These are phyloP conservation scores for Mnemiopsis leidyi DNA, from an alignment of 37 sponge, comb jelly and placozoan species.

Conservation along the genomic window DNA sequence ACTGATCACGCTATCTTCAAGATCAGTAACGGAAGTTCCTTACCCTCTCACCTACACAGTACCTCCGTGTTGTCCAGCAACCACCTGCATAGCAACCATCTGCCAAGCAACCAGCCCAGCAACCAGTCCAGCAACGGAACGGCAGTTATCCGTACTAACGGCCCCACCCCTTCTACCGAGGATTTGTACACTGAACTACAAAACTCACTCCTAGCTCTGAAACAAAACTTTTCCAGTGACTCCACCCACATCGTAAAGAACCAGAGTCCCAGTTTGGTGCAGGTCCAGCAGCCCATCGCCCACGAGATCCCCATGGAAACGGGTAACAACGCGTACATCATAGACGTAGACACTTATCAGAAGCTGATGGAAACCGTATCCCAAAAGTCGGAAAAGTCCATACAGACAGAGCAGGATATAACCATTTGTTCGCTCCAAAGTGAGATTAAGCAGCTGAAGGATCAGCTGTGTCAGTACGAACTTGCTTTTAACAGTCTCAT, in stretches of 20 bases:
- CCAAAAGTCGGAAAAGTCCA: background rate
- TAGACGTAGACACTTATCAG: slow-evolving; percentile 46
- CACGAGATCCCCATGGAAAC: slow-evolving; percentile 37
- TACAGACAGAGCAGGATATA: slow-evolving; percentile 44
- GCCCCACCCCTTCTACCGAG: background rate
- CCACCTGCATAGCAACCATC: no score
- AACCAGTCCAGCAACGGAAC: background rate
- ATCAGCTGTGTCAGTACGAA: slow-evolving; percentile 54
- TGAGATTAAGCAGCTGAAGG: slow-evolving; percentile 39
- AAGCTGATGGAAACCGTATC: slow-evolving; percentile 26
- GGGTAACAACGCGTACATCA: slow-evolving; percentile 54
- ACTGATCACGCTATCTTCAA: background rate
- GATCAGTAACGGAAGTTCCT: background rate
- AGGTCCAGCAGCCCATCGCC: background rate
- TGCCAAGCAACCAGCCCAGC: background rate
- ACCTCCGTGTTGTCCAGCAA: background rate
- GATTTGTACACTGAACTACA: background rate
- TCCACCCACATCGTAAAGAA: background rate
- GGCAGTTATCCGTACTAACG: background rate
- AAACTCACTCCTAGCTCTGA: slow-evolving; percentile 12
- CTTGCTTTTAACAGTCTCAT: slow-evolving; percentile 46
- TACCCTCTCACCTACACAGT: background rate
- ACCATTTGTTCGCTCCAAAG: background rate
- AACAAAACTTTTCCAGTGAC: background rate
- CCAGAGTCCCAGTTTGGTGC: background rate